phyloP scores from a whole-genome alignment of 1,140 invertebrate species.

The Drosophila bocqueti region DNA sequence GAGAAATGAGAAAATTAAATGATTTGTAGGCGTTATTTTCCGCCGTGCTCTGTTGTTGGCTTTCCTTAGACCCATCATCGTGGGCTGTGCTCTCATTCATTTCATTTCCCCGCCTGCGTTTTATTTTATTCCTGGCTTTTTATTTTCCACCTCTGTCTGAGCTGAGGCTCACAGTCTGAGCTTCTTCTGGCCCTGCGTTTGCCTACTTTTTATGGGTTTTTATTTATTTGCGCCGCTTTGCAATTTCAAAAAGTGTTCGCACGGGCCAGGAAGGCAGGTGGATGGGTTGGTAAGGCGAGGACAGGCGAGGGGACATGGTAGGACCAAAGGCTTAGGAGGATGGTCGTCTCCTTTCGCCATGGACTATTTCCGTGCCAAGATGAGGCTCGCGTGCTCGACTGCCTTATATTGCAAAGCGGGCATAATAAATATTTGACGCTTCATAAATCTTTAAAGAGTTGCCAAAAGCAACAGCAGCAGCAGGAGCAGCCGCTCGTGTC shows the following conservation, averaged over 20 bases:
- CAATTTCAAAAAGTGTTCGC: conserved; percentile 81
- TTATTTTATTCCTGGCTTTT: conserved; percentile 66
- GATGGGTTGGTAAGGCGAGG: neutral
- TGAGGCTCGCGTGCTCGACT: conserved; percentile 70
- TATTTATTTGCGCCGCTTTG: conserved; percentile 82
- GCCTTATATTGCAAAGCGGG: conserved; percentile 84
- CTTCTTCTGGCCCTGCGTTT: conserved; percentile 41
- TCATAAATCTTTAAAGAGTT: conserved; percentile 85
- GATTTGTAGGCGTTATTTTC: neutral
- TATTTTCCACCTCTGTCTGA: conserved; percentile 62
- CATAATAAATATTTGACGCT: conserved; percentile 85
- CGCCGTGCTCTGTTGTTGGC: conserved; percentile 25
- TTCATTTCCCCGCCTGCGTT: conserved; percentile 58
- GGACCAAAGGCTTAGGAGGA: conserved; percentile 36
- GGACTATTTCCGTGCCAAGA: conserved; percentile 69
- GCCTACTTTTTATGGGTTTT: conserved; percentile 82
- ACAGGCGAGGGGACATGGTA: neutral
- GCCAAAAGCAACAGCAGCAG: conserved; percentile 63
- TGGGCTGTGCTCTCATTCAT: conserved; percentile 72
- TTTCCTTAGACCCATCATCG: conserved; percentile 30
- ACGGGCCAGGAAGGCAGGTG: neutral
- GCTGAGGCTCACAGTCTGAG: conserved; percentile 13
- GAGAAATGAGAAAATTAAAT: neutral
- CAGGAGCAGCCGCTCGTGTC: conserved; percentile 34
- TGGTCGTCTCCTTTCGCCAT: conserved; percentile 34